phyloP scores from a whole-genome alignment of 2,888 invertebrate genomes.

The Drosophila meridiana region DNA sequence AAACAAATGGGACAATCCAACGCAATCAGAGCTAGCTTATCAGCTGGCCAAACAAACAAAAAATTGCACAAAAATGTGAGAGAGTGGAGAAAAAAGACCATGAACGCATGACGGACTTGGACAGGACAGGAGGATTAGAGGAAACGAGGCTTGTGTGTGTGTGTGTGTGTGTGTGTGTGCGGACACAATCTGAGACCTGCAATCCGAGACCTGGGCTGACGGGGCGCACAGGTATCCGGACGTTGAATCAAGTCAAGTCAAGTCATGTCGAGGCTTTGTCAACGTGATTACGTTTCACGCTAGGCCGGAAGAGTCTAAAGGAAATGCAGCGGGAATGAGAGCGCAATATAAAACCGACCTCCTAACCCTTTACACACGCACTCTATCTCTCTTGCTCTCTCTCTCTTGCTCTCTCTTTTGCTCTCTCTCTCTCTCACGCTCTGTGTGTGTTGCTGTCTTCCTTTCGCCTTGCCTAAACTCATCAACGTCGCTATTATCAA shows the following conservation, averaged over 20 bases:
- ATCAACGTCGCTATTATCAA: constrained; percentile 74
- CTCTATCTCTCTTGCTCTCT: not conserved
- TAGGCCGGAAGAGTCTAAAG: constrained; percentile 62
- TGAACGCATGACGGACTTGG: constrained; percentile 1
- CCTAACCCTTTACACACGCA: not conserved
- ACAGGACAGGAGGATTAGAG: not conserved
- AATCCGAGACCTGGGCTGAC: constrained; percentile 46
- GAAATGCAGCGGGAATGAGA: constrained; percentile 57
- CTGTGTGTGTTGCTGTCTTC: not conserved
- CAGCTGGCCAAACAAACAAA: constrained; percentile 51
- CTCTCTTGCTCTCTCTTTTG: not conserved
- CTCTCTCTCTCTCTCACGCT: not conserved
- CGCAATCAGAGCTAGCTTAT: constrained; percentile 62
- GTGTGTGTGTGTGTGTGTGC: not conserved
- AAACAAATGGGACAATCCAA: constrained; percentile 48
- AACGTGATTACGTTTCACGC: constrained; percentile 67
- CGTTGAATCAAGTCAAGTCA: constrained; percentile 9
- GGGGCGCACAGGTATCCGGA: constrained; percentile 38
- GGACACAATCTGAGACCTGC: constrained; percentile 19
- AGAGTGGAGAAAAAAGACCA: not conserved
- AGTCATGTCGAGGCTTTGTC: constrained; percentile 50
- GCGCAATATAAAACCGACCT: constrained; percentile 12
- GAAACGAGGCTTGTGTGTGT: not conserved
- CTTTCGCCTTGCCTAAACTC: constrained; percentile 48
- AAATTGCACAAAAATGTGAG: constrained; percentile 36